A percentile compares a stretch with the other conserved stretches of the same genome.
phyloP scores from a whole-genome alignment of 2,797 vertebrate species.

The Helostoma temminkii region DNA sequence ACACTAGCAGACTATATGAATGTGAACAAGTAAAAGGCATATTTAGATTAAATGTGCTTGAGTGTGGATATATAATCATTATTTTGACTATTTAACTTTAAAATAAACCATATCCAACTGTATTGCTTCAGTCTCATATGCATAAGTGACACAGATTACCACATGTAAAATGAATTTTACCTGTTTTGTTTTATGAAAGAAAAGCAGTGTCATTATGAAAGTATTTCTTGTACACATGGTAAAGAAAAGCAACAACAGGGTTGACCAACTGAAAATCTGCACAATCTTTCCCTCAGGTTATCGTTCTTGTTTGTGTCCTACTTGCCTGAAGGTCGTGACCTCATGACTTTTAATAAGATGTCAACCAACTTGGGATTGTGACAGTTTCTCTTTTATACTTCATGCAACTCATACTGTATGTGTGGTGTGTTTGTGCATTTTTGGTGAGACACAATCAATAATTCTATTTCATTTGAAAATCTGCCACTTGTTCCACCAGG shows the following conservation, averaged over 20 bases:
- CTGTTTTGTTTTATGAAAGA: neutral
- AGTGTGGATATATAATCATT: too few relatives aligned
- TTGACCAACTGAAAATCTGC: too few relatives aligned
- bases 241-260: slow-evolving; percentile 5
- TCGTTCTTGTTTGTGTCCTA: slow-evolving; percentile 10
- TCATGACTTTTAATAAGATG: slow-evolving; percentile 52
- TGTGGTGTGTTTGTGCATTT: neutral
- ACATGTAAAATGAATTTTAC: neutral
- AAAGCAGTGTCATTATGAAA: neutral
- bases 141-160: too few relatives aligned
- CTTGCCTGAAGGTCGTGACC: slow-evolving; percentile 25
- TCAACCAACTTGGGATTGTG: slow-evolving; percentile 17
- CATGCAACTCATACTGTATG: slow-evolving; percentile 7
- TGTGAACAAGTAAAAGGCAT: neutral
- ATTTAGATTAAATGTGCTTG: too few relatives aligned
- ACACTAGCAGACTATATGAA: neutral
- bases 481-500: neutral
- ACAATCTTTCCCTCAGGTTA: too few relatives aligned
- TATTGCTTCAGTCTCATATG: too few relatives aligned
- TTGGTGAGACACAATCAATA: neutral
- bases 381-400: slow-evolving; percentile 11
- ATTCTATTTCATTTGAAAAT: neutral
- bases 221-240: slow-evolving; percentile 4
- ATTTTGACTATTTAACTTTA: too few relatives aligned
- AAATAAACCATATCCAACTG: too few relatives aligned